Percentiles rank a stretch among this genome's conserved stretches.
Evolutionary conservation across 2,888 invertebrate species (phyloP).

Genomic region (Margaritifera margaritifera): DNA sequence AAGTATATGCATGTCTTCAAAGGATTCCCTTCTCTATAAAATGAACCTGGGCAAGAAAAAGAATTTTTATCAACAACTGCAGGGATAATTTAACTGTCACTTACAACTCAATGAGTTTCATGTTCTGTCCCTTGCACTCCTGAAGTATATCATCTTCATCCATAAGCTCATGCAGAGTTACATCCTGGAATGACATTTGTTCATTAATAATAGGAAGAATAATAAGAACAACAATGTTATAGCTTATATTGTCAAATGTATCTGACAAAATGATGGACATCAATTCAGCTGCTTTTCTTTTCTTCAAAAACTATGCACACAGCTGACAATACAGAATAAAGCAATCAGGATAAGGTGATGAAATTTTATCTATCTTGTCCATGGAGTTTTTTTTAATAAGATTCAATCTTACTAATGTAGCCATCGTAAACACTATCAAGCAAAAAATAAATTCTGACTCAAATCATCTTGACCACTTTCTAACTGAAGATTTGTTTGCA

Average conservation of each 20-base stretch:
- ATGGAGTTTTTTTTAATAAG: not conserved
- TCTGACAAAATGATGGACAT: not conserved
- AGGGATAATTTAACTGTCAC: conserved; percentile 71
- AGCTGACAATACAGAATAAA: not conserved
- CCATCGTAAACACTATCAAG: too few relatives aligned
- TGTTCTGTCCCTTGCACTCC: conserved; percentile 94
- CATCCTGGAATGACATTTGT: conserved; percentile 80
- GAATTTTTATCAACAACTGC: not conserved
- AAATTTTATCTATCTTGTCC: too few relatives aligned
- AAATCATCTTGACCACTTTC: too few relatives aligned
- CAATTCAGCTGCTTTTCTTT: not conserved
- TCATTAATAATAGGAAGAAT: not conserved
- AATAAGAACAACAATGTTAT: not conserved
- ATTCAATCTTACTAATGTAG: not conserved
- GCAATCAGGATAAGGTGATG: not conserved
- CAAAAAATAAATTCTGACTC: too few relatives aligned
- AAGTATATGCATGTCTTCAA: too few relatives aligned
- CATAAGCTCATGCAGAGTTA: conserved; percentile 90
- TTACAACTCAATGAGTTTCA: conserved; percentile 93
- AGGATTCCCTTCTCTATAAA: too few relatives aligned
- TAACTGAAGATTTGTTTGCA: too few relatives aligned
- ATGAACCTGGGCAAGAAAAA: too few relatives aligned
- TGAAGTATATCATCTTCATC: conserved; percentile 96
- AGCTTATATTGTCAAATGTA: not conserved
- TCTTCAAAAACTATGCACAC: not conserved